Evolutionary conservation across 1,140 invertebrate species (phyloP).

Genomic region (Anadara kagoshimensis): DNA sequence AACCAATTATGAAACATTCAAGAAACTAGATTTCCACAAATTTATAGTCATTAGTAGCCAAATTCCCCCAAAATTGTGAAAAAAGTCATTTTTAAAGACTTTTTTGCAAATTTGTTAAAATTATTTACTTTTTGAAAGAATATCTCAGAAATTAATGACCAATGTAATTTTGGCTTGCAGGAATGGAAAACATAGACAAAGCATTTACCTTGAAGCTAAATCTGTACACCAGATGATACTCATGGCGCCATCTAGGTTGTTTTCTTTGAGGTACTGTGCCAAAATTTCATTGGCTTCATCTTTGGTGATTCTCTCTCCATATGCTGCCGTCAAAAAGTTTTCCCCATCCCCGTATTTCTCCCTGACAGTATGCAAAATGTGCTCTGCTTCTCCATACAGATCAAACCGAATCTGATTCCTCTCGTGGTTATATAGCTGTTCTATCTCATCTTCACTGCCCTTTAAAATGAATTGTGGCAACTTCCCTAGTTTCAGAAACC

Average conservation of each 20-base stretch:
- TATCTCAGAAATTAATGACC: no score
- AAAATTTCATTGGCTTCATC: constrained; percentile 63
- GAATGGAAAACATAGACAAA: no score
- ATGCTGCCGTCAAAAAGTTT: constrained; percentile 59
- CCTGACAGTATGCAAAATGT: constrained; percentile 62
- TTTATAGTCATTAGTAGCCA: no score
- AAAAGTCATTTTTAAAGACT: no score
- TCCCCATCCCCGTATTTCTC: constrained; percentile 65
- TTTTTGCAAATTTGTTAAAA: no score
- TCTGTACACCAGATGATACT: constrained; percentile 67
- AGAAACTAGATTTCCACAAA: no score
- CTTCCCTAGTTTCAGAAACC: constrained; percentile 62
- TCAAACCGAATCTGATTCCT: constrained; percentile 65
- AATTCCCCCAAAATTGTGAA: no score
- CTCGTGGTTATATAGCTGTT: constrained; percentile 53
- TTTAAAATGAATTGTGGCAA: constrained; percentile 60
- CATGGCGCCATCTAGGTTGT: constrained; percentile 65
- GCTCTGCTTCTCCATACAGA: constrained; percentile 61
- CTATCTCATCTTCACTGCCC: constrained; percentile 50
- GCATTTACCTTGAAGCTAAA: constrained; percentile 66
- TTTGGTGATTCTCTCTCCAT: constrained; percentile 60
- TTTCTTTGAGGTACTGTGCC: constrained; percentile 63
- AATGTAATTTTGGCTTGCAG: no score
- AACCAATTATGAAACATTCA: no score
- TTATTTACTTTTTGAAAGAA: no score